Evolutionary conservation across 2,888 invertebrate species (phyloP), one percentile per base, ranked within the genome.

Genomic region (Macaria notata): DNA sequence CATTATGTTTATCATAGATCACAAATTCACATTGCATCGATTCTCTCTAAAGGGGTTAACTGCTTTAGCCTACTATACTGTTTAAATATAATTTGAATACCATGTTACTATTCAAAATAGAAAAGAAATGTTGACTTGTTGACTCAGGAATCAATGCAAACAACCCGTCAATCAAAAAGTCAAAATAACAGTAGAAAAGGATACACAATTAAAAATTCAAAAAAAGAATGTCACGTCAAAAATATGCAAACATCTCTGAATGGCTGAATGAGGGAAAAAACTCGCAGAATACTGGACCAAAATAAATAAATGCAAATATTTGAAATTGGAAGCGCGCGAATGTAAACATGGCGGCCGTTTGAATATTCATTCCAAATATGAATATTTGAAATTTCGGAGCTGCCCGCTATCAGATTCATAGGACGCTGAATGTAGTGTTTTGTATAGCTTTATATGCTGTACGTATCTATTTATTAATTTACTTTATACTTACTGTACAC

Each of bases 291-390:
- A 38, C 59, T 80, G 79, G 79, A 79, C 69, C 68, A 76, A 88
- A 88, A 90, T 88, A 88, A 88, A 88, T 88, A 88, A 89, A 90
- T 90, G 88, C 89, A 86, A 88, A 90, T 88, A 87, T 89, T 88
- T 82, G 86, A 83, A 89, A 88, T 89, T 88, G 88, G 85, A 86
- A 83, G 85, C 84, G 86, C 81, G 86, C 85, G 88, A 88, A 89
- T 89, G 89, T 88, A 89, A 90, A 90, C 90, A 88, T 77, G 81
- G 81, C 75, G 73, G 64, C 76, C 76, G 84, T 87, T 88, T 91
- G 90, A 91, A 91, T 91, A 91, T 91, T 90, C 90, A 91, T 88
- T 78, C 76, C 71, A 81, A 86, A 87, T 88, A 89, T 89, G 89
- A 89, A 89, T 89, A 88, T 88, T 88, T 87, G 59, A 59, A 59